These are phyloP conservation scores for Nowickia ferox DNA, from an alignment of 2,888 invertebrate genomes.

Conservation along the genomic window DNA sequence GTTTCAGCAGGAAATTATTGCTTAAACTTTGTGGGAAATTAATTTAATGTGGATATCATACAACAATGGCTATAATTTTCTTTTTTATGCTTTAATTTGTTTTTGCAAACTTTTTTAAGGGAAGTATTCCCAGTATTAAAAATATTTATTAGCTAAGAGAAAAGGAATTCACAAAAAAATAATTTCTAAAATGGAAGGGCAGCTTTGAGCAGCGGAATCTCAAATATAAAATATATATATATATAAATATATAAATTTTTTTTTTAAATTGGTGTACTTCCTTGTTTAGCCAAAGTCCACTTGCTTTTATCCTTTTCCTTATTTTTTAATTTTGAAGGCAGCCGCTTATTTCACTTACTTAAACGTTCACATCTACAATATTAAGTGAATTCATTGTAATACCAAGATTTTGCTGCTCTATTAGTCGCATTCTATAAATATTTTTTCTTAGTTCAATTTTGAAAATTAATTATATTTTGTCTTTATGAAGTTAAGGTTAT, in stretches of 20 bases:
- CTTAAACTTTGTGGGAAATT: constrained; percentile 62
- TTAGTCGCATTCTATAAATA: constrained; percentile 20
- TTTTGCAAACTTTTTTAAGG: constrained; percentile 2
- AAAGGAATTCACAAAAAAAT: too few relatives aligned
- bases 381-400: constrained; percentile 49
- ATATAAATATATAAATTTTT: neutral
- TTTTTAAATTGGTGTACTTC: constrained; percentile 9
- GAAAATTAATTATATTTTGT: constrained; percentile 62
- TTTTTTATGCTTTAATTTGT: constrained; percentile 10
- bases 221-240: too few relatives aligned
- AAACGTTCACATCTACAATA: neutral
- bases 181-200: neutral
- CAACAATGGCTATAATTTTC: constrained; percentile 54
- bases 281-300: neutral
- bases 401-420: constrained; percentile 46
- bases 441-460: constrained; percentile 17
- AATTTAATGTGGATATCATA: constrained; percentile 63
- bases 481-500: constrained; percentile 50
- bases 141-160: neutral
- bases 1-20: constrained; percentile 60
- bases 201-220: too few relatives aligned
- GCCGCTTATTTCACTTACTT: neutral
- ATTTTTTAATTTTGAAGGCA: neutral
- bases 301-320: neutral
- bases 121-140: neutral